phyloP scores from a whole-genome alignment of 2,797 vertebrate species.

The Tamandua tetradactyla region DNA sequence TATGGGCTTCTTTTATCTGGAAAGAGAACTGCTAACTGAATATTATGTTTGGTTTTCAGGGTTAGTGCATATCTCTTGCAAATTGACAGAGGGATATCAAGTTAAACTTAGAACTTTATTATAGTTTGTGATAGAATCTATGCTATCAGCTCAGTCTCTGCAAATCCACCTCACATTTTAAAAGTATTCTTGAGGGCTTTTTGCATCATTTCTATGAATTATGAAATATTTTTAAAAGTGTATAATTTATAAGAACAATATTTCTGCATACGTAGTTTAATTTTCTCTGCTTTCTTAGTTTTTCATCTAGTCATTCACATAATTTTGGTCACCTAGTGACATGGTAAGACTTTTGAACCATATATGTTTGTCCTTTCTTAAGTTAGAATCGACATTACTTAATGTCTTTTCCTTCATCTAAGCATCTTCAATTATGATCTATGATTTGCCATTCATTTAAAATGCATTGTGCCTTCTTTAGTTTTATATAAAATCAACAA shows the following conservation, averaged over 20 bases:
- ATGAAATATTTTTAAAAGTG: background rate
- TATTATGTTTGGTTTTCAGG: background rate
- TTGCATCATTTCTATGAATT: conserved; percentile 16
- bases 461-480: background rate
- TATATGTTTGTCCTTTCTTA: background rate
- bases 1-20: background rate
- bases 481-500: background rate
- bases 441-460: background rate
- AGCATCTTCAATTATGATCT: background rate
- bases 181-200: background rate
- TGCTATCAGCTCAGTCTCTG: background rate
- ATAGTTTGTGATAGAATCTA: background rate
- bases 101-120: background rate
- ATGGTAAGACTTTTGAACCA: background rate
- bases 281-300: background rate
- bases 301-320: background rate
- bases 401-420: background rate
- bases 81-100: background rate
- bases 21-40: background rate
- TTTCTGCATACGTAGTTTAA: background rate
- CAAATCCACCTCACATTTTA: conserved; percentile 13
- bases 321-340: background rate
- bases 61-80: background rate
- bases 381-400: background rate
- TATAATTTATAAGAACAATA: background rate